Evolutionary conservation across 2,888 invertebrate genomes (phyloP).

Genomic region (Napeogenes sylphis): DNA sequence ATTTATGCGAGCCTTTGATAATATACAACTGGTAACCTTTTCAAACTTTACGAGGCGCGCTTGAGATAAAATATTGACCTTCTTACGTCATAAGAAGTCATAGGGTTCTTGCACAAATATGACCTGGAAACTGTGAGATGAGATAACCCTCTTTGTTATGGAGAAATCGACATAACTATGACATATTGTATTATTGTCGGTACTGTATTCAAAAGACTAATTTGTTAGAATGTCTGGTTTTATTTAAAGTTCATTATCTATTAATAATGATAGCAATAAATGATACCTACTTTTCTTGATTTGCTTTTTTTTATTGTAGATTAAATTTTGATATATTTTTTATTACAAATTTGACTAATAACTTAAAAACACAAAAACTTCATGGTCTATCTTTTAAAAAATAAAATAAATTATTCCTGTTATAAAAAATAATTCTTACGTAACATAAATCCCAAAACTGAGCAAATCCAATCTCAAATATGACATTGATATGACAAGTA

Average conservation of each 20-base stretch:
- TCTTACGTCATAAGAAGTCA: constrained; percentile 32
- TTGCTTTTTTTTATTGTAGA: no score
- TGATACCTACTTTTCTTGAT: no score
- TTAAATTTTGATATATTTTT: no score
- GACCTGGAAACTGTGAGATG: constrained; percentile 26
- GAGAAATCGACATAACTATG: constrained; percentile 10
- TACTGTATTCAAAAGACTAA: not conserved
- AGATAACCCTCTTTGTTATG: constrained; percentile 19
- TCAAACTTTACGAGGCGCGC: constrained; percentile 40
- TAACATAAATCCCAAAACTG: constrained; percentile 18
- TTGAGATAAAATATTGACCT: constrained; percentile 48
- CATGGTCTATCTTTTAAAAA: not conserved
- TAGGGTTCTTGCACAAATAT: constrained; percentile 28
- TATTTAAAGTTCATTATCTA: no score
- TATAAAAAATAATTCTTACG: not conserved
- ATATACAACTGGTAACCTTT: constrained; percentile 46
- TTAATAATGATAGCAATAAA: no score
- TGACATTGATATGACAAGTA: constrained; percentile 36
- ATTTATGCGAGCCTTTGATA: constrained; percentile 39
- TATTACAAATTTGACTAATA: no score
- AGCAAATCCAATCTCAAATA: constrained; percentile 24
- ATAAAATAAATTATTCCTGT: not conserved
- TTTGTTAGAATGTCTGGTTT: not conserved
- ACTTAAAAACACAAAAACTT: not conserved
- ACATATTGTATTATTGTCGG: not conserved